A percentile compares a stretch with the other conserved stretches of the same genome.
phyloP scores from a whole-genome alignment of 2,113 vertebrate species.

The Pachypanchax playfairii region DNA sequence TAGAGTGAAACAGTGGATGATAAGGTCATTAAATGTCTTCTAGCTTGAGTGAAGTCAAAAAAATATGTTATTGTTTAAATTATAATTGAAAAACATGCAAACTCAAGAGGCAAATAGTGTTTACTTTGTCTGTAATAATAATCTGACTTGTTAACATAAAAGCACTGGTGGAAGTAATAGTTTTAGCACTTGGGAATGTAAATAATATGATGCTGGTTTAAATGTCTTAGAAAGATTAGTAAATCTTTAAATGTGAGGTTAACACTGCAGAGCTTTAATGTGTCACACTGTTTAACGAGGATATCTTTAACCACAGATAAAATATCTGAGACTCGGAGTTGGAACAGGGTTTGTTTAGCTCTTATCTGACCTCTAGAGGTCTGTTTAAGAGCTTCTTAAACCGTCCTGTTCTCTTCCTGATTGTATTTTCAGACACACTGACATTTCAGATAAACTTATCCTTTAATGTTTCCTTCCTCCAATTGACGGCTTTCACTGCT shows the following conservation, averaged over 20 bases:
- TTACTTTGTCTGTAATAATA: no score
- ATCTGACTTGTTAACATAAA: no score
- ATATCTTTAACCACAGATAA: background rate
- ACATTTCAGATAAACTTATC: background rate
- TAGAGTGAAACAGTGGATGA: no score
- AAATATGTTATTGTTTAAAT: no score
- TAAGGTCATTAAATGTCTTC: no score
- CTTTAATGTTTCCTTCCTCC: background rate
- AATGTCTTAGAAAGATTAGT: background rate
- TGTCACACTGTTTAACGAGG: background rate
- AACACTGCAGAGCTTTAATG: background rate
- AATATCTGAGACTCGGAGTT: background rate
- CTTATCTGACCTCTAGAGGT: background rate
- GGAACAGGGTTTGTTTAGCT: background rate
- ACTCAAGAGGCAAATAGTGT: no score
- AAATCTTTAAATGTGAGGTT: background rate
- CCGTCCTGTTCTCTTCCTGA: background rate
- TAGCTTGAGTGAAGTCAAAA: no score
- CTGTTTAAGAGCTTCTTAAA: constrained; percentile 3
- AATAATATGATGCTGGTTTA: no score
- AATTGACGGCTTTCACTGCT: constrained; percentile 1
- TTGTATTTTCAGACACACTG: background rate
- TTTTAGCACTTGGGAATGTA: no score
- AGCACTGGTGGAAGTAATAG: no score
- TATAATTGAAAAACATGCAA: no score